A percentile compares a stretch with the other conserved stretches of the same genome.
Evolutionary conservation across 2,888 invertebrate genomes (phyloP).

Genomic region (Ophion costatus): DNA sequence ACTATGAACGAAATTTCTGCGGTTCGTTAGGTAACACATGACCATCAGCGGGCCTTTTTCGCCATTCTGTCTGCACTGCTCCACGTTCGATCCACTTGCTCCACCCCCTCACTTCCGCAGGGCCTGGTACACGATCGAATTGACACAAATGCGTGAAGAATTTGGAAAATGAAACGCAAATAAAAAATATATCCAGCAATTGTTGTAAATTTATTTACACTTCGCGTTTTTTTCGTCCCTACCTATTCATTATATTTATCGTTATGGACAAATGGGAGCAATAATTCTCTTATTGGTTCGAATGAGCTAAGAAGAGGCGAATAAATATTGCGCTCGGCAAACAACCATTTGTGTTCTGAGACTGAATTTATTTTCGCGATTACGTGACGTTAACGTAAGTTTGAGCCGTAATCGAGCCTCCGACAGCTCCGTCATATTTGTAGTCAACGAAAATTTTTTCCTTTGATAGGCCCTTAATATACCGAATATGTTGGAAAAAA

Average conservation of each 20-base stretch:
- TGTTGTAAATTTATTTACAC: not conserved
- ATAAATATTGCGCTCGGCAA: not conserved
- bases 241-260: not conserved
- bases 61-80: constrained; percentile 18
- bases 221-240: not conserved
- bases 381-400: not conserved
- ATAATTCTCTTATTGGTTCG: not conserved
- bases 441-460: not conserved
- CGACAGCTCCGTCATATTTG: not conserved
- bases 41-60: constrained; percentile 46
- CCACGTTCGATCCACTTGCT: constrained; percentile 22
- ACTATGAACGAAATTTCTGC: constrained; percentile 56
- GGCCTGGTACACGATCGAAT: not conserved
- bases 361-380: not conserved
- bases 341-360: not conserved
- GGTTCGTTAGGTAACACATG: constrained; percentile 38
- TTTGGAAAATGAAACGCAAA: not conserved
- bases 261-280: not conserved
- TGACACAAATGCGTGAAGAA: not conserved
- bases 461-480: not conserved
- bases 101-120: not conserved
- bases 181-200: not conserved
- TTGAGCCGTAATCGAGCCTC: too few relatives aligned
- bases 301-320: not conserved
- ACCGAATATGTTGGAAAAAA: too few relatives aligned